phyloP scores from a whole-genome alignment of 2,888 invertebrate genomes.

The Lycia hirtaria region DNA sequence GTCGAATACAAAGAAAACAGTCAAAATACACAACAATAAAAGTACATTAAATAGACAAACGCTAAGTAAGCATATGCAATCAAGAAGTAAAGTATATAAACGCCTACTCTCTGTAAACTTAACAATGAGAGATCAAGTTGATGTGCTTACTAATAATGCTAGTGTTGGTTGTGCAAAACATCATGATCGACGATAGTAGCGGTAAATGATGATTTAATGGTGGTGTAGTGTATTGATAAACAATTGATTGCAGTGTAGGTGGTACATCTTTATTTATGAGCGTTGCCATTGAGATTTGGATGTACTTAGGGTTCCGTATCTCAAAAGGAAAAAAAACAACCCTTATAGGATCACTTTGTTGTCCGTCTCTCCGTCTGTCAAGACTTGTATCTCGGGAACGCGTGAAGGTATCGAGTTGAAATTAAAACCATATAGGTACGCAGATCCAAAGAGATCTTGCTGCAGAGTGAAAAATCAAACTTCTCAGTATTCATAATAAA shows the following conservation, averaged over 20 bases:
- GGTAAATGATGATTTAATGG: constrained; percentile 9
- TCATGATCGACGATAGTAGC: background rate
- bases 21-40: no score
- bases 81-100: background rate
- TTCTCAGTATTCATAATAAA: no score
- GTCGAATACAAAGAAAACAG: no score
- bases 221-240: background rate
- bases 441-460: no score
- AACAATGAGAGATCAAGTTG: constrained; percentile 16
- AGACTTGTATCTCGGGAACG: no score
- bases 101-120: constrained; percentile 8
- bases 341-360: no score
- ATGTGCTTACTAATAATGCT: constrained; percentile 8
- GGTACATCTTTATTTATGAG: constrained; percentile 1
- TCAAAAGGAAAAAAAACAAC: no score
- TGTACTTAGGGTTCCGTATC: background rate
- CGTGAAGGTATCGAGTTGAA: no score
- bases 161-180: constrained; percentile 15
- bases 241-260: constrained; percentile 7
- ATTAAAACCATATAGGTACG: no score
- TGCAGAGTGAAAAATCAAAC: no score
- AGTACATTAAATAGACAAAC: background rate
- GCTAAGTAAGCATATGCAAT: background rate
- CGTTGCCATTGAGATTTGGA: background rate
- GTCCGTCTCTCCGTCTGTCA: no score